Conservation (phyloP, 2,113 vertebrate genomes). For the Corythornis cristatus region DNA sequence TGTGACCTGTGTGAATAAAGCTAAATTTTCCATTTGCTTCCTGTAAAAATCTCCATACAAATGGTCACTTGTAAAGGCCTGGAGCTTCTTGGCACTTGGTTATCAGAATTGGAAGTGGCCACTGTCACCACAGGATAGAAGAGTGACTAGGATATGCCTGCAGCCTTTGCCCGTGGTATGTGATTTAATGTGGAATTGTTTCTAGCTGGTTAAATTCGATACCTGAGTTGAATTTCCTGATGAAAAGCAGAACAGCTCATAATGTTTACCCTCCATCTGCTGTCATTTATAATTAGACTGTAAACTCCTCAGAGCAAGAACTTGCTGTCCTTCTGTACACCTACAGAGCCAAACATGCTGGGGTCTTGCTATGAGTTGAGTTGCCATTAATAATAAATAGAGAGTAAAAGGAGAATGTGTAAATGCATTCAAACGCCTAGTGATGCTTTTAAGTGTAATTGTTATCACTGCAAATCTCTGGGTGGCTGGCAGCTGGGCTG, state of each 20-base stretch:
- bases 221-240: slow-evolving; percentile 8
- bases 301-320: slow-evolving; percentile 26
- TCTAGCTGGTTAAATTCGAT: neutral
- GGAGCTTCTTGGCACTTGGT: neutral
- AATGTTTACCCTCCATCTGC: neutral
- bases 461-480: slow-evolving; percentile 31
- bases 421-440: slow-evolving; percentile 55
- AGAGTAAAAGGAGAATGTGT: slow-evolving; percentile 66
- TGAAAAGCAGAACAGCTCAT: neutral
- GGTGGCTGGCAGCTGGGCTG: slow-evolving; percentile 26
- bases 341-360: neutral
- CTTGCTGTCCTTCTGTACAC: slow-evolving; percentile 17
- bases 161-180: neutral
- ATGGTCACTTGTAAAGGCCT: neutral
- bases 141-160: neutral
- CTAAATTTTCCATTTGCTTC: neutral
- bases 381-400: slow-evolving; percentile 67
- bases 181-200: neutral
- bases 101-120: neutral
- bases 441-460: slow-evolving; percentile 37
- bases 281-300: slow-evolving; percentile 7
- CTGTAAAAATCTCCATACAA: neutral
- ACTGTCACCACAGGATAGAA: neutral
- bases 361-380: slow-evolving; percentile 20
- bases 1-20: neutral